phyloP scores from a whole-genome alignment of 1,140 invertebrate species.

The Zophobas morio region DNA sequence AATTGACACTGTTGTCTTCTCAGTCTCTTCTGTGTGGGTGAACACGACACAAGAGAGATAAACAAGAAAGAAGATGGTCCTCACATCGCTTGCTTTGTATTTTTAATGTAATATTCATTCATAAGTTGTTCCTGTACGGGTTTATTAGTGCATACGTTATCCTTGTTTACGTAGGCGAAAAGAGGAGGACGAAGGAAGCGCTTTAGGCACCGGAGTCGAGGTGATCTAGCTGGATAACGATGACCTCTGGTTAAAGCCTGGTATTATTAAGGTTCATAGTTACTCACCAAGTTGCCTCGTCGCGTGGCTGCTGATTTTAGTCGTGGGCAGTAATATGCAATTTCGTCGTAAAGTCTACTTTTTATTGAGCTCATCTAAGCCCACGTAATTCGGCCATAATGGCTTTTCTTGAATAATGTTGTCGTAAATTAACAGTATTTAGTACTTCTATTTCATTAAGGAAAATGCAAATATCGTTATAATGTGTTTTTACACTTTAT shows the following conservation, averaged over 20 bases:
- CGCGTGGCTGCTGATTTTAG: slow-evolving; percentile 32
- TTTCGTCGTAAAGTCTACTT: slow-evolving; percentile 29
- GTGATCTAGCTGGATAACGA: slow-evolving; percentile 30
- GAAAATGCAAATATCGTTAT: background rate
- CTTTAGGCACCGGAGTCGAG: slow-evolving; percentile 27
- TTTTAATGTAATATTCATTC: slow-evolving; percentile 33
- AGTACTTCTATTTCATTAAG: slow-evolving; percentile 21
- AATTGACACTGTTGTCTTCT: slow-evolving; percentile 8
- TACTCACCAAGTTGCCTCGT: slow-evolving; percentile 25
- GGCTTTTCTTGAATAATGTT: slow-evolving; percentile 24
- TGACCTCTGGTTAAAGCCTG: slow-evolving; percentile 21
- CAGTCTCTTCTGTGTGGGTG: background rate
- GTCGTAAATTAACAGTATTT: slow-evolving; percentile 18
- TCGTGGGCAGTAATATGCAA: slow-evolving; percentile 22
- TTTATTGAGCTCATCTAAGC: slow-evolving; percentile 32
- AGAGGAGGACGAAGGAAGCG: slow-evolving; percentile 21
- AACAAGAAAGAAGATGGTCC: slow-evolving; percentile 3
- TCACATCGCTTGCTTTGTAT: background rate
- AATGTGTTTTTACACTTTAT: slow-evolving; percentile 11
- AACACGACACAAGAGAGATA: background rate
- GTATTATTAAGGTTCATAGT: slow-evolving; percentile 32
- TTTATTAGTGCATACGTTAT: slow-evolving; percentile 24
- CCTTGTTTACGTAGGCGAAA: slow-evolving; percentile 39
- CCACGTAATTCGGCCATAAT: slow-evolving; percentile 28
- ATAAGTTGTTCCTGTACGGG: slow-evolving; percentile 32